Base-by-base conservation (phyloP, 2,797 vertebrate species). In the Picus viridis region DNA sequence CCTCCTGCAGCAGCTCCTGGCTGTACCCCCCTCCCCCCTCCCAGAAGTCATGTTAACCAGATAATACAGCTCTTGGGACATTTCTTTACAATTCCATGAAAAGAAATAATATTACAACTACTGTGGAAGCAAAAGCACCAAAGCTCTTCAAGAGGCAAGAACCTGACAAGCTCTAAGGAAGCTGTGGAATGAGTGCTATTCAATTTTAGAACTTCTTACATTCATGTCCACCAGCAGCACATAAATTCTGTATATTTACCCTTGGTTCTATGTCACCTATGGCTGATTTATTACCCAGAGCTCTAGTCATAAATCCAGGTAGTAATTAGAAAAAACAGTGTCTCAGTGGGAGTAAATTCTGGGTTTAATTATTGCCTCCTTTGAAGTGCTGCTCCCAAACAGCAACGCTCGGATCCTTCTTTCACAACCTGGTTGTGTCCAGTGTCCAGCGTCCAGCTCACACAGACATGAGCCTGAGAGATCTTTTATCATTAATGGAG, bases 261-360 rank as follows among this genome's bases (percentile, higher is more conserved):
- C 34, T 88, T 84, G 30, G 26, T 83, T 80, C 64, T 57, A 3
- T 32, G 62, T 86, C 74, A 86, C n/a, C 56, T 62, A 94, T 89
- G 71, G 47, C 77, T 91, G 74, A 94, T 95, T 94, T 92, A 93
- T 72, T 86, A 91, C 54, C 74, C 63, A 89, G 69, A 93, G 67
- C 29, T 39, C 43, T 57, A 91, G 71, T 88, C 92, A 89, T 69
- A 95, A 94, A 83, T 45, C 27, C 88, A 92, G 34, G 86, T 16
- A 61, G 62, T 95, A 96, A 96, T 95, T 96, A 96, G 82, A 93
- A 89, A 69, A 74, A 93, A 72, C 65, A 93, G 39, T 72, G 69
- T 83, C 68, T 88, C 74, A 75, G 91, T 83, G 75, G 92, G 91
- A 96, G 94, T 88, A 81, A 86, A 93, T 77, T 90, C 68, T 90